A percentile compares a stretch with the other conserved stretches of the same genome.
phyloP scores from a whole-genome alignment of 2,888 invertebrate genomes.

The Priapulus caudatus region DNA sequence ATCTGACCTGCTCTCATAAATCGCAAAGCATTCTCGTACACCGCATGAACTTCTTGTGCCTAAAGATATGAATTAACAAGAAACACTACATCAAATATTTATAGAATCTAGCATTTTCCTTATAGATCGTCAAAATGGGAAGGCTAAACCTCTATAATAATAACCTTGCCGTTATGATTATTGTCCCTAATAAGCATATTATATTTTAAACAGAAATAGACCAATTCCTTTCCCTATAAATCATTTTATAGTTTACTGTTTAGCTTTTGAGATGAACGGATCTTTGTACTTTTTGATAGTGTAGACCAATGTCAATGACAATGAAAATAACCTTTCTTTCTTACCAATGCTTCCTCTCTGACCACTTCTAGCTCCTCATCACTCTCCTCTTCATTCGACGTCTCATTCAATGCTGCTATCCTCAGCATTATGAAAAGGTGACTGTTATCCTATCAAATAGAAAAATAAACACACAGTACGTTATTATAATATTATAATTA shows the following conservation, averaged over 20 bases:
- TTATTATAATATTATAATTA: too few relatives aligned
- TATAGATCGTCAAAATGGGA: too few relatives aligned
- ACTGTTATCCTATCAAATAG: too few relatives aligned
- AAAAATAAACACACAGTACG: constrained; percentile 18
- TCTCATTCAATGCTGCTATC: constrained; percentile 55
- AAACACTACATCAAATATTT: constrained; percentile 6
- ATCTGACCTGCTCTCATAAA: constrained; percentile 53
- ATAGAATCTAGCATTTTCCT: background rate
- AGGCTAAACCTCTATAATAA: too few relatives aligned
- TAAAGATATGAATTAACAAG: constrained; percentile 32
- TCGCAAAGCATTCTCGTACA: constrained; percentile 63
- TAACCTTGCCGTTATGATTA: too few relatives aligned
- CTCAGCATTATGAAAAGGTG: too few relatives aligned
- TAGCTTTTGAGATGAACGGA: too few relatives aligned
- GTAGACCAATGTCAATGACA: too few relatives aligned
- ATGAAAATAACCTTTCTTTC: too few relatives aligned
- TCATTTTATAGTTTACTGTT: too few relatives aligned
- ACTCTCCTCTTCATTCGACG: constrained; percentile 47
- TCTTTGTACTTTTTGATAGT: too few relatives aligned
- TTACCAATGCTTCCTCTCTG: constrained; percentile 47
- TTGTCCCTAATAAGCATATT: too few relatives aligned
- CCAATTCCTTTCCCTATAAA: background rate
- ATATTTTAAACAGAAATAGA: background rate
- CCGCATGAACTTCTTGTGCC: constrained; percentile 67
- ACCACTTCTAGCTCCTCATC: constrained; percentile 44